Evolutionary conservation across 2,888 invertebrate genomes (phyloP), one percentile per base, ranked within the genome.

Genomic region (Caenorhabditis angaria): DNA sequence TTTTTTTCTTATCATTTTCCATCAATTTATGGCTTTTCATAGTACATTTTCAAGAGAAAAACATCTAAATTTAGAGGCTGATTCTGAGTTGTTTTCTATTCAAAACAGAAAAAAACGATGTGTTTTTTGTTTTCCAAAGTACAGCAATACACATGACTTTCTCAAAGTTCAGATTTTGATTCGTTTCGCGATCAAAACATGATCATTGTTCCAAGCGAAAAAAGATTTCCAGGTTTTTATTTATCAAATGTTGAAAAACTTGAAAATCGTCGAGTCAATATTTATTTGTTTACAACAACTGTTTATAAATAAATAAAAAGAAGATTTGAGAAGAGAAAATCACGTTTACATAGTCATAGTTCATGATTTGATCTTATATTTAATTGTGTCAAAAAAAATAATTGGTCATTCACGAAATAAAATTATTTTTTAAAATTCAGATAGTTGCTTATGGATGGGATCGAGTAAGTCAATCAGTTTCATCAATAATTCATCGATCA

Each of bases 361-460:
- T 41, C 27, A 27, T n/a, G 14, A 53, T 10, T 53, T 27, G 25
- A 53, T 53, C 53, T 4, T n/a, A 53, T n/a, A 8, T 4, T 8
- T 8, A 8, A 12, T 27, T 27, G 53, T 18, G 20, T 27, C 4
- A 53, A 53, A 27, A 53, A 8, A 53, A 53, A n/a, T 18, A 27
- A 51, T 50, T 57, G 41, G 28, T 20, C 1, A 29, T 27, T 50
- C n/a, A n/a, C n/a, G n/a, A n/a, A n/a, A n/a, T n/a, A n/a, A n/a
- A n/a, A n/a, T 60, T n/a, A 4, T 14, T 24, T 14, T 47, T 8
- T 14, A 14, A 10, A 59, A 48, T 50, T 5, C 61, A 78, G 78
- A 25, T 78, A 5, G 64, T 78, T 1, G 78, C 78, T n/a, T 60
- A 56, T 54, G 78, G 78, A 4, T 76, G 75, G 72, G 64, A 76